Evolutionary conservation across 1,140 invertebrate genomes (phyloP), one percentile per base, ranked within the genome.

Genomic region (Oppia nitens): DNA sequence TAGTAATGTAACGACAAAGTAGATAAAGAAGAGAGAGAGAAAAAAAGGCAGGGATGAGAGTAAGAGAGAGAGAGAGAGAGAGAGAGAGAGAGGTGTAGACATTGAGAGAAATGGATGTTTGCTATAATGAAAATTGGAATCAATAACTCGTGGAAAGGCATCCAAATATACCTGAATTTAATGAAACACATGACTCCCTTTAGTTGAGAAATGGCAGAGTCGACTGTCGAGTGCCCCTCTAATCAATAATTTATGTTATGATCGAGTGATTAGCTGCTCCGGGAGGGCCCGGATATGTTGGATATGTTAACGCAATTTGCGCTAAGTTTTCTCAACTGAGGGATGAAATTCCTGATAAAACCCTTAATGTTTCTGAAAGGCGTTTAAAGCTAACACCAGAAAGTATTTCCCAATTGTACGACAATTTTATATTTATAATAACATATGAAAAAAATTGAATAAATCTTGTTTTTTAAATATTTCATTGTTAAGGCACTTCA

Each of bases 51-150:
- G 21, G 49, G 27, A n/a, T n/a, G 45, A 47, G 45, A 47, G 14
- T n/a, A n/a, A 47, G 45, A 51, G 49, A 51, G 49, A 51, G 49
- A 51, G 49, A 28, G 27, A 51, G 49, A 51, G 49, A 51, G 49
- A 51, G 49, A 28, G 27, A 28, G 49, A 51, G 49, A 51, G 27
- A 28, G 49, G 45, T 14, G 14, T 14, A 51, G 49, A 51, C 6
- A 51, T 4, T 9, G 49, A 28, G 27, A 51, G 49, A 51, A 20
- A 51, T 9, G 32, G 6, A 40, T 40, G 32, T 40, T n/a, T n/a
- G n/a, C n/a, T n/a, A n/a, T n/a, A n/a, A n/a, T n/a, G 17, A 40
- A 40, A 40, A 40, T 9, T 17, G 32, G 6, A 40, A 6, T 40
- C 6, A 9, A 40, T 6, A 40, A 9, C 6, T 17, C 6, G 32